phyloP scores from a whole-genome alignment of 1,140 invertebrate genomes.

The Drosophila kohkoa region DNA sequence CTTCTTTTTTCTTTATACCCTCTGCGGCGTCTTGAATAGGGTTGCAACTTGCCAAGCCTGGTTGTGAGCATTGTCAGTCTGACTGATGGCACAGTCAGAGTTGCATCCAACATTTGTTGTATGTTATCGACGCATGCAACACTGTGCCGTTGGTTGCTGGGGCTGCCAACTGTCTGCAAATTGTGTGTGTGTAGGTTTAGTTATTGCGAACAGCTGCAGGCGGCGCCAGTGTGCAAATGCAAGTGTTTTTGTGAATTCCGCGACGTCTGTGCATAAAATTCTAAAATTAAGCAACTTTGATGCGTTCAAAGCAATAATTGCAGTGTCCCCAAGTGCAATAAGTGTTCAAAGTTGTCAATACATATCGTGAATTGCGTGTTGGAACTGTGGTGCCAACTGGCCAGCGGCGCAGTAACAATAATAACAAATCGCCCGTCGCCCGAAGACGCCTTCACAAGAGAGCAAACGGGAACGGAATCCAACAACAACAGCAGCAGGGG shows the following conservation, averaged over 20 bases:
- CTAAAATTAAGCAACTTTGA: conserved; percentile 48
- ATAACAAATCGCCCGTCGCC: conserved; percentile 61
- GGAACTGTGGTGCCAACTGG: conserved; percentile 39
- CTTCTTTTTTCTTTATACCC: conserved; percentile 63
- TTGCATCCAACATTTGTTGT: neutral
- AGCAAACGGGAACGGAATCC: conserved; percentile 48
- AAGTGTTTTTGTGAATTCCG: conserved; percentile 58
- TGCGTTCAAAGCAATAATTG: conserved; percentile 24
- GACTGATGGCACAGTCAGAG: conserved; percentile 27
- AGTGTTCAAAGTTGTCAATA: conserved; percentile 40
- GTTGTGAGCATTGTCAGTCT: conserved; percentile 24
- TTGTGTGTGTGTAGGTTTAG: conserved; percentile 15
- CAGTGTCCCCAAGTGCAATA: conserved; percentile 50
- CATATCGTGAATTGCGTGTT: conserved; percentile 25
- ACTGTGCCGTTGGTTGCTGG: neutral
- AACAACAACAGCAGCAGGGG: conserved; percentile 45
- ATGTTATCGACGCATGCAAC: conserved; percentile 4
- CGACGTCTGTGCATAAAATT: conserved; percentile 72
- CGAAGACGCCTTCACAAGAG: conserved; percentile 43
- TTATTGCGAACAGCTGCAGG: conserved; percentile 43
- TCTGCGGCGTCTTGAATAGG: conserved; percentile 68
- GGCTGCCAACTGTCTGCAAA: conserved; percentile 44
- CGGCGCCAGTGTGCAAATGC: conserved; percentile 53
- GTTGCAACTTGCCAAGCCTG: conserved; percentile 52
- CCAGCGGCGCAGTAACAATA: conserved; percentile 67